phyloP scores from a whole-genome alignment of 2,797 vertebrate species.

The Poeciliopsis gracilis region DNA sequence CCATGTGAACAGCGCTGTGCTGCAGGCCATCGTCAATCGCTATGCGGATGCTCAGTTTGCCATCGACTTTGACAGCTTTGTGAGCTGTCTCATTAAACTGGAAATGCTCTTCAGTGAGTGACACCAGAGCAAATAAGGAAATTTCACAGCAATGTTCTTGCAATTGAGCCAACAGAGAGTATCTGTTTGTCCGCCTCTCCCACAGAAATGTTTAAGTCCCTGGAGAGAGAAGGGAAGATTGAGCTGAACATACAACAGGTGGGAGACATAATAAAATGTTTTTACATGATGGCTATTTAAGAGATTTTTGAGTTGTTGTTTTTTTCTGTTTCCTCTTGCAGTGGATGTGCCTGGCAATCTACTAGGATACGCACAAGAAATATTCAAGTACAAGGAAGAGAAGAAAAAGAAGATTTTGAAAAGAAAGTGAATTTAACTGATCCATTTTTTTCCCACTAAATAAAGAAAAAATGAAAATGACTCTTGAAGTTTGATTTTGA shows the following conservation, averaged over 20 bases:
- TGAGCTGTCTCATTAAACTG: constrained; percentile 85
- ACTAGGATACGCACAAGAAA: constrained; percentile 36
- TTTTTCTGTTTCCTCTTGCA: constrained; percentile 44
- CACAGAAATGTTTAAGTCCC: constrained; percentile 79
- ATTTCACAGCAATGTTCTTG: background rate
- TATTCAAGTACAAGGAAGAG: background rate
- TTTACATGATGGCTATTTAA: background rate
- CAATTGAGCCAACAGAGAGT: background rate
- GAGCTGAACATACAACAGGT: constrained; percentile 81
- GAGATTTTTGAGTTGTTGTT: background rate
- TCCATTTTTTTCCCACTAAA: constrained; percentile 4
- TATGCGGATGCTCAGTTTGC: constrained; percentile 78
- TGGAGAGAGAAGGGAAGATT: constrained; percentile 78
- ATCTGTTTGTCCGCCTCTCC: constrained; percentile 15
- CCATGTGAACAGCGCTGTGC: constrained; percentile 78
- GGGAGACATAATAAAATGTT: constrained; percentile 6
- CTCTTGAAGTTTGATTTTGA: background rate
- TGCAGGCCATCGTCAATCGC: constrained; percentile 80
- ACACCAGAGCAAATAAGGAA: background rate
- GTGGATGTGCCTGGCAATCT: constrained; percentile 76
- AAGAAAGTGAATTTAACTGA: background rate
- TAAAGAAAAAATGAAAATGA: constrained; percentile 16
- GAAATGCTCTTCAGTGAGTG: constrained; percentile 91
- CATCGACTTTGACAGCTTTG: constrained; percentile 88
- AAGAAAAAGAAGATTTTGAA: background rate